Evolutionary conservation across 2,797 vertebrate genomes (phyloP), one percentile per base, ranked within the genome.

Genomic region (Florisuga fusca): DNA sequence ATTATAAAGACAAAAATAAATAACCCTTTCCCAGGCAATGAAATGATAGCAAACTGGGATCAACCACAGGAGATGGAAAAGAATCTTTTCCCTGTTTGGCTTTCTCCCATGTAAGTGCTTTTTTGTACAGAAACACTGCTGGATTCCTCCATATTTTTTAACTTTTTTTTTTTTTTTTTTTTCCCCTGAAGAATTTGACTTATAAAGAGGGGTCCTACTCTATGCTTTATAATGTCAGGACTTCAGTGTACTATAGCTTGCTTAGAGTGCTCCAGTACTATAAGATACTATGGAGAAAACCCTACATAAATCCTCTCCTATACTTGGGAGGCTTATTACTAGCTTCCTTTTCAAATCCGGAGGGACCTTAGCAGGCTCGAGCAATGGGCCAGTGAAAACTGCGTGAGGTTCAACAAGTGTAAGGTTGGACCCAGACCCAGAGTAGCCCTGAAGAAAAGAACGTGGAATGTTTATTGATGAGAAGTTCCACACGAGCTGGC

Each of bases 1-100:
- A 77, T 54, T 80, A 78, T 75, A 83, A 74, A 85, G 48, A 26
- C 18, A 90, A 91, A 91, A 92, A 86, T 61, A 78, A 74, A 75
- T 58, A 1, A 64, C 55, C 34, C n/a, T 87, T 89, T 84, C 63
- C 26, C 23, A 76, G 64, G 38, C n/a, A 58, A 78, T 53, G 23
- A 41, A 46, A 58, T 22, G 25, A 69, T n/a, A 62, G 13, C 1
- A 6, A 79, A 20, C 20, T 90, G 21, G 5, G 75, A 81, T 62
- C 55, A 79, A 82, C 29, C 79, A 22, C 25, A 43, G 54, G 26
- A 73, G 19, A 26, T 55, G 16, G 46, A 79, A 75, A 69, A 22
- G 20, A 50, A 4, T 41, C 7, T n/a, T 74, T n/a, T 68, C 43
- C 36, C 27, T 73, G 5, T 82, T 84, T 58, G 55, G 38, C 46